phyloP scores from a whole-genome alignment of 2,797 vertebrate genomes.

The Galagoides demidoff region DNA sequence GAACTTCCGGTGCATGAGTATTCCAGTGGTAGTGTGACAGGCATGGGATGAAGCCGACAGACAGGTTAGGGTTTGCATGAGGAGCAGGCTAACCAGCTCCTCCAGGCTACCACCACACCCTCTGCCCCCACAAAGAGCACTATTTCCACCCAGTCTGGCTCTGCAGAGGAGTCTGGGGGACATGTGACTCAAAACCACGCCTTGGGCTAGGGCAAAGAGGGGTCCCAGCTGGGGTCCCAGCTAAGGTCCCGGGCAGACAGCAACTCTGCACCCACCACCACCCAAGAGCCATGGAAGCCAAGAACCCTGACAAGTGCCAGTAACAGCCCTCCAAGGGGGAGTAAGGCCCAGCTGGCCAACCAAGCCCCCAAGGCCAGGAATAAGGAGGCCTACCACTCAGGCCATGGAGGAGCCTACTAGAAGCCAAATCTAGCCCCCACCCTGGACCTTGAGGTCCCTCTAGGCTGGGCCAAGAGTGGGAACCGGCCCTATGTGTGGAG shows the following conservation, averaged over 20 bases:
- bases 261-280: background rate
- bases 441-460: background rate
- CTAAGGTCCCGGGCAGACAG: background rate
- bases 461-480: background rate
- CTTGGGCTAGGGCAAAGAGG: background rate
- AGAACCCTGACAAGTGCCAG: background rate
- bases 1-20: slow-evolving; percentile 44
- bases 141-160: background rate
- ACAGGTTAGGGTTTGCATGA: slow-evolving; percentile 48
- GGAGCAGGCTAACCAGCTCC: slow-evolving; percentile 71
- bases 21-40: slow-evolving; percentile 42
- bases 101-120: slow-evolving; percentile 9
- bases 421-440: background rate
- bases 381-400: background rate
- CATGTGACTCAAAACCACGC: background rate
- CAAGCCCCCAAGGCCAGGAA: background rate
- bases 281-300: background rate
- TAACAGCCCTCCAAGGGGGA: background rate
- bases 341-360: background rate
- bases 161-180: background rate
- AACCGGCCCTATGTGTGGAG: background rate
- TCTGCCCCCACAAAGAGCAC: background rate
- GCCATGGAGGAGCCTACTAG: background rate
- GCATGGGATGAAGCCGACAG: slow-evolving; percentile 66
- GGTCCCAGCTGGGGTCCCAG: background rate